phyloP scores from a whole-genome alignment of 2,888 invertebrate species.

The Cephus rjabovi region DNA sequence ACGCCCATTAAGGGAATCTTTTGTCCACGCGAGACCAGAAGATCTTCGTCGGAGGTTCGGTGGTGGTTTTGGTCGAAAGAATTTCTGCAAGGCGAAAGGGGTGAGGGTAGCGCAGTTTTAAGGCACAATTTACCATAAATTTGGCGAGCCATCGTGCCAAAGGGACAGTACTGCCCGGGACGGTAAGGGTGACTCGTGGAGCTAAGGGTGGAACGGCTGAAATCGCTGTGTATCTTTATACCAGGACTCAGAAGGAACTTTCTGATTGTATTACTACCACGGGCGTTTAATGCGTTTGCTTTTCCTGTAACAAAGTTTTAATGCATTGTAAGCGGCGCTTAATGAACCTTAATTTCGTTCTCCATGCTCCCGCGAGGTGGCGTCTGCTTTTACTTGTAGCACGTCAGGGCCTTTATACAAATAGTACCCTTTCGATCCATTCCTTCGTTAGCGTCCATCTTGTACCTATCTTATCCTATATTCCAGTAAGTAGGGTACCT shows the following conservation, averaged over 20 bases:
- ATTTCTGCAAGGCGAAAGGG: slow-evolving; percentile 15
- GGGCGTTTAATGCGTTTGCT: slow-evolving; percentile 24
- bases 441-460: not conserved
- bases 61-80: slow-evolving; percentile 13
- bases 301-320: slow-evolving; percentile 22
- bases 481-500: not conserved
- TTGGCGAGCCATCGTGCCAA: slow-evolving; percentile 12
- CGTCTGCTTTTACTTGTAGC: not conserved
- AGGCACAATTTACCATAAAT: slow-evolving; percentile 26
- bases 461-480: not conserved
- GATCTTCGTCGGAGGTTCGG: not conserved
- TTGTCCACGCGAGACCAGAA: slow-evolving; percentile 13
- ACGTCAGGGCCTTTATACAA: not conserved
- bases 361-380: not conserved
- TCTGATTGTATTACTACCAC: slow-evolving; percentile 24
- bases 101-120: slow-evolving; percentile 15
- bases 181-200: slow-evolving; percentile 1
- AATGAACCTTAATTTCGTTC: slow-evolving; percentile 1
- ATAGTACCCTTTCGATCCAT: not conserved
- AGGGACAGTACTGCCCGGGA: slow-evolving; percentile 9
- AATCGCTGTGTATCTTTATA: slow-evolving; percentile 24
- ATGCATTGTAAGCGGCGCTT: slow-evolving; percentile 24
- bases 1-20: slow-evolving; percentile 9
- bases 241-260: slow-evolving; percentile 20
- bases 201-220: slow-evolving; percentile 7